Base-by-base conservation (phyloP, 2,888 invertebrate species). In the Acrobasis consociella region DNA sequence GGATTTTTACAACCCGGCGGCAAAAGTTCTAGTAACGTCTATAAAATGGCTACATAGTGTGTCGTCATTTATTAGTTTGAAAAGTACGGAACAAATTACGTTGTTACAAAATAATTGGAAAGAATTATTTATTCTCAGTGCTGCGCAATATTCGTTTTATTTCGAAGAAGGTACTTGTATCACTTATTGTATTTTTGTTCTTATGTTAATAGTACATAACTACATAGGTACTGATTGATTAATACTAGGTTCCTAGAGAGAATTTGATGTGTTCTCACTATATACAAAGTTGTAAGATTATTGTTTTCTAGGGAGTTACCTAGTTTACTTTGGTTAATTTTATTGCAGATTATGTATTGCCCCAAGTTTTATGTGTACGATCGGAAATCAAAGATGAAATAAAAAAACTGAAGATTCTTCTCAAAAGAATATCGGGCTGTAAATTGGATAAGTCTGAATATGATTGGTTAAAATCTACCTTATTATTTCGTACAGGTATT, bases 41-140 rank as follows among this genome's bases (percentile, higher is more conserved):
- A 95, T 97, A 1, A 95, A 96, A 80, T 97, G 97, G 97, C 94
- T 96, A 0, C 93, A 95, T 69, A 95, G 95, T 59, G 95, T 97
- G 59, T 95, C 96, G 0, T 95, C 96, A 0, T 97, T 97, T 80
- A 84, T 95, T 15, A 95, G 96, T 81, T 94, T 96, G 70, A 81
- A 83, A 59, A 69, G 73, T 1, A 69, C 94, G 58, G 97, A 97
- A 74, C 97, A 97, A 79, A 94, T 94, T 0, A 93, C 94, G 60
- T 91, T 97, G 49, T 85, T 97, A 61, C 95, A 96, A 75, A 95
- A 95, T 77, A 95, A 96, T 39, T 97, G 97, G 97, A 95, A 95
- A 73, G 97, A 97, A 80, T 85, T 97, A 5, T 97, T 97, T 81
- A 94, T 97, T 1, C 83, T 97, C 10, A 97, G 96, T 39, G 96